Conservation (phyloP, 2,888 invertebrate genomes). For the Tethea ocularis region DNA sequence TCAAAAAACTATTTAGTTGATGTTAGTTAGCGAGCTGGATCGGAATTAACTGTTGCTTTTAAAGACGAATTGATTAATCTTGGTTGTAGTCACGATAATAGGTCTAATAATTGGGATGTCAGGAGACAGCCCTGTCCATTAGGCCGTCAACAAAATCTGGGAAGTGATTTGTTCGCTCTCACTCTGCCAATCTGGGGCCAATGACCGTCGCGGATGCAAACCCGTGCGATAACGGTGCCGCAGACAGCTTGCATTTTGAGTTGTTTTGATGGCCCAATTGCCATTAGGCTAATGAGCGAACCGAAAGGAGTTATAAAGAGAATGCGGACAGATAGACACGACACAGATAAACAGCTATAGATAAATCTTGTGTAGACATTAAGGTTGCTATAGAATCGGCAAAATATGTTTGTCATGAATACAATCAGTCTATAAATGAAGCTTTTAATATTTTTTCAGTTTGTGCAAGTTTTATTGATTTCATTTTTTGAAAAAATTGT, state of each 20-base stretch:
- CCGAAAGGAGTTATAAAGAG: background rate
- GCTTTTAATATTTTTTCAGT: too few species aligned
- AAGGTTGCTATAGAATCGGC: background rate
- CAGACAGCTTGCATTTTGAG: constrained; percentile 48
- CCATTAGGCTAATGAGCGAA: constrained; percentile 51
- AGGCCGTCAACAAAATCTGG: constrained; percentile 61
- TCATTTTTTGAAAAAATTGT: too few species aligned
- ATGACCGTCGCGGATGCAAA: constrained; percentile 66
- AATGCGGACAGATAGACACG: constrained; percentile 3
- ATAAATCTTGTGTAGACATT: background rate
- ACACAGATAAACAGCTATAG: constrained; percentile 3
- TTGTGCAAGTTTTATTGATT: too few species aligned
- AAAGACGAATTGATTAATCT: background rate
- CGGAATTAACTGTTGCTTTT: background rate
- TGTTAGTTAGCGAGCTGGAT: background rate
- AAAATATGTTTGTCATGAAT: background rate
- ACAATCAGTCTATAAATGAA: background rate
- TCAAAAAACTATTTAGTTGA: background rate
- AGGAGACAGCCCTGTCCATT: constrained; percentile 50
- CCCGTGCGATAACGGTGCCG: constrained; percentile 60
- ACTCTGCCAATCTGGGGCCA: constrained; percentile 63
- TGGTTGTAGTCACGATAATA: background rate
- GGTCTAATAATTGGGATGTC: background rate
- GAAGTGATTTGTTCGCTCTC: constrained; percentile 67
- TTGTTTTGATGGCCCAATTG: constrained; percentile 59